A percentile compares a stretch with the other conserved stretches of the same genome.
These are phyloP conservation scores for Tetragonula clypearis DNA, from an alignment of 1,140 invertebrate genomes.

Conservation along the genomic window DNA sequence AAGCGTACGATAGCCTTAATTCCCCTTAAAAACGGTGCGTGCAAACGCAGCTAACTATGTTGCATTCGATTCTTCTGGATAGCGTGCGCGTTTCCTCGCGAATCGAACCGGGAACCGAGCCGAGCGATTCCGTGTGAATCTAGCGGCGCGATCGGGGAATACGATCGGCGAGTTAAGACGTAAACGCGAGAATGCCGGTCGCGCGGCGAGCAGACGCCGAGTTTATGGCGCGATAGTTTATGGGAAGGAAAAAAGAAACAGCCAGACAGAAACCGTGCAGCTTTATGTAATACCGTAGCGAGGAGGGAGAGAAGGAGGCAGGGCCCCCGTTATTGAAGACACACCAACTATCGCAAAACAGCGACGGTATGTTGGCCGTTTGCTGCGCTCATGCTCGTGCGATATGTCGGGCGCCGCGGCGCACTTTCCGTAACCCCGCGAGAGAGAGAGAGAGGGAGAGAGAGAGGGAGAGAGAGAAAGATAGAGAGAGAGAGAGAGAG, in stretches of 20 bases:
- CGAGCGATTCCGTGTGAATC: constrained; percentile 31
- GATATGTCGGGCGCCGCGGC: not conserved
- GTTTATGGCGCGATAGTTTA: constrained; percentile 1
- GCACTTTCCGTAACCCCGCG: not conserved
- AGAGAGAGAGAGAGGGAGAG: not conserved
- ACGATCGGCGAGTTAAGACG: constrained; percentile 24
- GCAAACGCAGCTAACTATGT: not conserved
- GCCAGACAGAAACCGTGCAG: not conserved
- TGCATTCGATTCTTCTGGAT: not conserved
- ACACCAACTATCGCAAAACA: not conserved
- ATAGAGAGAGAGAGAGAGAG: too few species aligned
- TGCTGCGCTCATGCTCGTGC: not conserved
- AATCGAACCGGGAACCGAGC: not conserved
- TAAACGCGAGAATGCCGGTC: constrained; percentile 22
- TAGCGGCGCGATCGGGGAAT: constrained; percentile 10
- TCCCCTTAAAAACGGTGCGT: not conserved
- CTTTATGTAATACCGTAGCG: constrained; percentile 16
- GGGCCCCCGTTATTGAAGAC: constrained; percentile 21
- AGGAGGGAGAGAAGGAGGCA: not conserved
- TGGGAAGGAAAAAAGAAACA: not conserved
- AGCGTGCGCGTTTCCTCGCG: not conserved
- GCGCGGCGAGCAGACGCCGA: constrained; percentile 7
- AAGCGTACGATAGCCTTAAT: not conserved
- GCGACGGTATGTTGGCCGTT: not conserved
- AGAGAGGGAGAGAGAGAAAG: too few species aligned